Evolutionary conservation across 2,113 vertebrate species (phyloP), one percentile per base, ranked within the genome.

Genomic region (Cephalopholis sonnerati): DNA sequence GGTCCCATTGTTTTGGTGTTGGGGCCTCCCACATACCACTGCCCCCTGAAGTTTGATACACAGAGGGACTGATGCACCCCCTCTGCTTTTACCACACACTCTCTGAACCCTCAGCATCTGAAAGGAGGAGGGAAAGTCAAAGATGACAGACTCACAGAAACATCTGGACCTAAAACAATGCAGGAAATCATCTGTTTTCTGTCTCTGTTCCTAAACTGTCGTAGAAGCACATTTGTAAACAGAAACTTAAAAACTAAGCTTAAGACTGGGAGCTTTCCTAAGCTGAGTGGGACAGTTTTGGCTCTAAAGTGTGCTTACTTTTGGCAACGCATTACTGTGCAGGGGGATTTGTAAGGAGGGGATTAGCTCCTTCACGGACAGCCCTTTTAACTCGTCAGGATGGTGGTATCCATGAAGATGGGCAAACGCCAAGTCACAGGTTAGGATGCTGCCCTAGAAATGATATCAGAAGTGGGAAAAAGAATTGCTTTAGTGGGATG

Each of bases 351-450:
- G 96, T 82, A 98, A 82, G 2, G 96, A 96, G 39, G 97, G 97
- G 91, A 99, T 96, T 74, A 98, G 86, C 65, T 97, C 93, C 64
- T 93, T 94, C 81, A 98, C 77, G 24, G 64, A 87, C 36, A 95
- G 76, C 36, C 97, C 97, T 13, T 93, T 89, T 88, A 98, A 76
- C n/a, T 96, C 96, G 54, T 96, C 95, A 0, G 86, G 5, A 7
- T 93, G 81, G 22, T 90, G 61, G 75, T 96, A 98, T 71, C 97
- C 97, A 82, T 96, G 95, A 65, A 99, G 96, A 83, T 96, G 94
- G 12, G 97, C 96, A 89, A 98, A 99, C 25, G 94, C 91, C 17
- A 88, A 77, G 75, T 99, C 97, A 79, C 97, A 99, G 1, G 94
- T 94, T 3, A 95, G 90, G 86, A 99, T 94, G 24, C 70, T 92